Evolutionary conservation across 2,888 invertebrate species (phyloP), one percentile per base, ranked within the genome.

Genomic region (Brachypalpus laphriformis): DNA sequence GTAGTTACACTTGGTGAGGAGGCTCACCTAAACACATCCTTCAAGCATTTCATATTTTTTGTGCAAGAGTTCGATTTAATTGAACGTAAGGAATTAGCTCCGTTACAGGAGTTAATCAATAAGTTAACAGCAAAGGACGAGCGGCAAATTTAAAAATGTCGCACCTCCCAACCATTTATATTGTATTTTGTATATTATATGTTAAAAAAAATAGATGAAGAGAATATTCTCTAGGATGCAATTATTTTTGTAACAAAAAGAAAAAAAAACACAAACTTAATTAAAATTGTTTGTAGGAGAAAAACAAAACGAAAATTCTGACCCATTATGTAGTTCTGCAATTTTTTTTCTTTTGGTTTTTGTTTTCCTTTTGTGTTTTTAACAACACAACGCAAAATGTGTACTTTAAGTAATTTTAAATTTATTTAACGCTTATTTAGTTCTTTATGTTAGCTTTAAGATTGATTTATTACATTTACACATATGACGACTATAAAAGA

Each of bases 21-120:
- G 92, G 99, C 99, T 70, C 99, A 99, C 92, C 95, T 99, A 89
- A 99, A 99, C 93, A 99, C 99, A 82, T 98, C 98, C 88, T 99
- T 99, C 93, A 99, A 99, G 92, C 99, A 99, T 93, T 99, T 99
- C 92, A 99, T 99, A 91, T 99, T 98, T 93, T 94, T 93, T 91
- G 94, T 94, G 65, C 94, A 99, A 95, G 99, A 99, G 93, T 99
- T 99, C 93, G 96, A 96, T 93, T 94, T 99, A 90, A 99, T 99
- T 91, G 99, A 99, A 92, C 95, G 98, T 89, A 95, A 98, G 90
- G 99, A 99, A 93, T 93, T 99, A 92, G 98, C 98, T 87, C 99
- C 99, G 68, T 94, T 99, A 87, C 98, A 99, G 92, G 99, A 99
- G 93, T 94, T 99, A 88, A 99, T 99, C 92, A 98, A 99, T 92